Evolutionary conservation across 2,888 invertebrate species (phyloP).

Genomic region (Drosophila fulvimacula): DNA sequence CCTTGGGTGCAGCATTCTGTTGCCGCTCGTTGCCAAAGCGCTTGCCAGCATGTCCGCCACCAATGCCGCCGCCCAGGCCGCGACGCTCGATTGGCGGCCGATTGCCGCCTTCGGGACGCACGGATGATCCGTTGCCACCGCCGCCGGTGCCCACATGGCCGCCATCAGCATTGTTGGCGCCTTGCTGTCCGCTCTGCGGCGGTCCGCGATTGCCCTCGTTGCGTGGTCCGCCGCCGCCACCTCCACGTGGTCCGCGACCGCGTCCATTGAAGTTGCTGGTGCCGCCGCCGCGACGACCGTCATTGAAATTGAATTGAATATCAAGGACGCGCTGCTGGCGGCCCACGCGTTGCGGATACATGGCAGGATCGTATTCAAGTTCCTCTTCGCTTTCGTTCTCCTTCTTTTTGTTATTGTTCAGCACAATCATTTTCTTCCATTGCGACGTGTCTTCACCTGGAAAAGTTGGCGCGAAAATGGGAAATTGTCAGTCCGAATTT

Average conservation of each 20-base stretch:
- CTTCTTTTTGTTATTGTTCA: constrained; percentile 87
- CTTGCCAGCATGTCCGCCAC: constrained; percentile 67
- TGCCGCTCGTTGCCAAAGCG: constrained; percentile 77
- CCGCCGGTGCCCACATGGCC: constrained; percentile 34
- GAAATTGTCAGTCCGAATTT: neutral
- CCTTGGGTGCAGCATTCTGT: constrained; percentile 90
- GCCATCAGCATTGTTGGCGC: constrained; percentile 35
- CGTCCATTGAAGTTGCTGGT: constrained; percentile 88
- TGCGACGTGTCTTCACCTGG: constrained; percentile 93
- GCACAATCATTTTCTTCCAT: constrained; percentile 96
- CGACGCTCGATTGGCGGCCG: constrained; percentile 66
- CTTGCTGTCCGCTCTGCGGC: constrained; percentile 35
- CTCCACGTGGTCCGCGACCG: constrained; percentile 79
- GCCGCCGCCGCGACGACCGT: constrained; percentile 90
- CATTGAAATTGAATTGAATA: constrained; percentile 95
- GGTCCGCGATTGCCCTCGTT: constrained; percentile 26
- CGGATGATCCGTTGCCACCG: constrained; percentile 38
- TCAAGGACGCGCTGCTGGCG: constrained; percentile 94
- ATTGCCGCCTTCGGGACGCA: constrained; percentile 55
- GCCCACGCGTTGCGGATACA: constrained; percentile 94
- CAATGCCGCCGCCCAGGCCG: constrained; percentile 55
- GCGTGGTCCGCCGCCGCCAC: constrained; percentile 55
- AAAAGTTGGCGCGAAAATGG: neutral
- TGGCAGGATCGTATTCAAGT: constrained; percentile 90
- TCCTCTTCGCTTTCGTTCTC: constrained; percentile 89